These are phyloP conservation scores for Orchesella cincta DNA, from an alignment of 1,140 invertebrate species.

Conservation along the genomic window DNA sequence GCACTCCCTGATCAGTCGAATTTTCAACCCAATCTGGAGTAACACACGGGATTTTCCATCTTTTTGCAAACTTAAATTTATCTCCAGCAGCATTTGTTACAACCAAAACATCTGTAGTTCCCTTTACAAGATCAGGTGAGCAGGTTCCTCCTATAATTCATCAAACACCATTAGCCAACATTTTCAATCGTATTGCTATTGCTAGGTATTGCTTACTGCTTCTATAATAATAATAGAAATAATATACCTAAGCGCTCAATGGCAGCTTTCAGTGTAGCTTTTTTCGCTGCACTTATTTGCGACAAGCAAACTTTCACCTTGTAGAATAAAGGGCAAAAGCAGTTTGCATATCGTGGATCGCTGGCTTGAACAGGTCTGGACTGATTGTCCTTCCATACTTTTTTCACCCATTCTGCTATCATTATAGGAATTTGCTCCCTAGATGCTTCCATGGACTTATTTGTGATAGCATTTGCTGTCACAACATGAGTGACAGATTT, in stretches of 20 bases:
- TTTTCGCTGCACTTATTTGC: slow-evolving; percentile 67
- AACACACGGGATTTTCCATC: slow-evolving; percentile 73
- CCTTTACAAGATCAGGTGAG: slow-evolving; percentile 59
- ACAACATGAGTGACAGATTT: slow-evolving; percentile 79
- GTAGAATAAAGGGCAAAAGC: slow-evolving; percentile 75
- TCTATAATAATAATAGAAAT: slow-evolving; percentile 35
- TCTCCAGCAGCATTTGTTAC: slow-evolving; percentile 66
- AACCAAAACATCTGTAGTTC: slow-evolving; percentile 62
- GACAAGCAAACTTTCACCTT: slow-evolving; percentile 78
- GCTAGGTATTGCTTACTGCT: neutral
- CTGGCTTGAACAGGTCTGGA: slow-evolving; percentile 65
- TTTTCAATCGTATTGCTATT: no score
- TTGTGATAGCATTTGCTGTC: slow-evolving; percentile 71
- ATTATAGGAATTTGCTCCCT: slow-evolving; percentile 72
- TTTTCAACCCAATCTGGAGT: slow-evolving; percentile 75
- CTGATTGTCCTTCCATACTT: slow-evolving; percentile 73
- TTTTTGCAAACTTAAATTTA: slow-evolving; percentile 76
- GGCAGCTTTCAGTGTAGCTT: slow-evolving; percentile 69
- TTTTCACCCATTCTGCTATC: slow-evolving; percentile 74
- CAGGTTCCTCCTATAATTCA: slow-evolving; percentile 61
- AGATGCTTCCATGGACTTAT: slow-evolving; percentile 64
- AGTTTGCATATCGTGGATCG: slow-evolving; percentile 66
- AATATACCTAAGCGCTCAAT: slow-evolving; percentile 71
- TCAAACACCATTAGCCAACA: no score
- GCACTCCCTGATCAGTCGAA: slow-evolving; percentile 71